phyloP scores from a whole-genome alignment of 2,888 invertebrate species.

The Watsonalla binaria region DNA sequence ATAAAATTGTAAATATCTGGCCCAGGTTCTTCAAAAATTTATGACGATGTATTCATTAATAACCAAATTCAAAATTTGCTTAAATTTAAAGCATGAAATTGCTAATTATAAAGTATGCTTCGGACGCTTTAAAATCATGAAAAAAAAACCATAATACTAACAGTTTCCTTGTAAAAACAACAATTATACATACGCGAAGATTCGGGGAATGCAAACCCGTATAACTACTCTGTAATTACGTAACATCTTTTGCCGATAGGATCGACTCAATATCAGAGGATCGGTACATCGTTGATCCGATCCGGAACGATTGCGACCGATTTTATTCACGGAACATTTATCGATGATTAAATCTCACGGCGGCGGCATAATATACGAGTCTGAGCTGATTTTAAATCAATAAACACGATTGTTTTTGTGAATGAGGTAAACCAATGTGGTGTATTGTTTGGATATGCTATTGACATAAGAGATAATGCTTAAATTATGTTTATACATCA shows the following conservation, averaged over 20 bases:
- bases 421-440: conserved; percentile 57
- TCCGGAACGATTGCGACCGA: conserved; percentile 66
- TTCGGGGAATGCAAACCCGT: conserved; percentile 45
- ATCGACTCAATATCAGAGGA: conserved; percentile 42
- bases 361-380: conserved; percentile 37
- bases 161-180: background rate
- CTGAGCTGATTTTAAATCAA: conserved; percentile 56
- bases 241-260: conserved; percentile 54
- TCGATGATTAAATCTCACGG: conserved; percentile 63
- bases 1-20: no score
- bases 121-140: background rate
- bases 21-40: no score
- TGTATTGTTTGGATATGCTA: conserved; percentile 34
- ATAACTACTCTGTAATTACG: conserved; percentile 66
- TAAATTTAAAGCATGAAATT: background rate
- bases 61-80: no score
- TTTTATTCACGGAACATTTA: conserved; percentile 75
- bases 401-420: conserved; percentile 66
- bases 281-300: conserved; percentile 51
- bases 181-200: conserved; percentile 48
- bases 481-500: no score
- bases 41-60: no score
- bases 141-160: background rate
- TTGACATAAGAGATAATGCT: no score
- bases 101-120: background rate